Evolutionary conservation across 2,888 invertebrate species (phyloP), one percentile per base, ranked within the genome.

Genomic region (Euplagia quadripunctaria): DNA sequence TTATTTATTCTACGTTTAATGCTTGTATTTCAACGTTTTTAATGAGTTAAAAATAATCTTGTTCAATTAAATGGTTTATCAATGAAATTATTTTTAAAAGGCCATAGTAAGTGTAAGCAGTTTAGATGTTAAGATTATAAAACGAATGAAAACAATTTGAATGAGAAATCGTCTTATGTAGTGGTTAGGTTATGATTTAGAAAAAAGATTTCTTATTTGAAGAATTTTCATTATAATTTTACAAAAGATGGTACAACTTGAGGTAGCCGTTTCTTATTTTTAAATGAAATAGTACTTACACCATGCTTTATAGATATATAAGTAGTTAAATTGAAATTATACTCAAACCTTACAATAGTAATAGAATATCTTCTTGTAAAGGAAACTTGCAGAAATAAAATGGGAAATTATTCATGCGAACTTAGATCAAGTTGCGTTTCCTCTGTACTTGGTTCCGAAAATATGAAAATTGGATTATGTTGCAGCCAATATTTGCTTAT

Each of bases 51-150:
- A 55, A 76, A 80, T 79, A 71, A 74, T 73, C 70, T 76, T 65
- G 67, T 74, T 49, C 75, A 80, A 75, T 17, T 31, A 72, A 79
- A 78, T 51, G 46, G 70, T 71, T 75, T 42, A 79, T 73, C 79
- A 80, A 73, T 80, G 82, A 85, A 88, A 88, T 86, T 86, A 87
- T 86, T 85, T 82, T 81, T 79, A 84, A 85, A 93, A 94, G 94
- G 96, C 96, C 96, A 96, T 96, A 95, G 91, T 96, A 96, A 91
- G 83, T 92, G 77, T 95, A 95, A 95, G 95, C 90, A 90, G 90
- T 89, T 86, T 94, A 93, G 92, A 76, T 85, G 74, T 84, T 92
- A 93, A 90, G 87, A 75, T 70, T 41, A 51, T 17, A 11, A 70
- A 69, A 66, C 70, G 72, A 71, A 80, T 92, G 95, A 96, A 93